Evolutionary conservation across 2,113 vertebrate species (phyloP), one percentile per base, ranked within the genome.

Genomic region (Spilogale gracilis): DNA sequence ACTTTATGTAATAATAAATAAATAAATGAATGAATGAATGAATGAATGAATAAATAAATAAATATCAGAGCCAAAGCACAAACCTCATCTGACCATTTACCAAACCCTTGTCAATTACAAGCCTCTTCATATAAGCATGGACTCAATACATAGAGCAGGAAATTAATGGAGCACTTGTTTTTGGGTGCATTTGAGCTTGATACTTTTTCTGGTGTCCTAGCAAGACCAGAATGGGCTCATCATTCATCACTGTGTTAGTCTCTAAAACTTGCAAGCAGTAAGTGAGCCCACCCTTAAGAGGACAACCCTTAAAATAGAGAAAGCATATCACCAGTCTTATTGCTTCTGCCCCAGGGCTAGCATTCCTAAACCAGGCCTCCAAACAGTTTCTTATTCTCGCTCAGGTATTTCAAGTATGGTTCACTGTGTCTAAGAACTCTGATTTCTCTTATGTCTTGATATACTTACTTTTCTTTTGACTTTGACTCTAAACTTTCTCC

Each of bases 381-480:
- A 82, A 45, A 18, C 18, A 88, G 89, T 50, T 73, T 43, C 63
- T 69, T 58, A 52, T 67, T 90, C 73, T 91, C 60, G 16, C 23
- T 88, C 82, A 83, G 6, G 23, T 81, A 38, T 90, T 86, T 58
- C 25, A 81, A 83, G 21, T 88, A 38, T 73, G 27, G 89, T 69
- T 90, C 52, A 78, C 45, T 61, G 3, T 76, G 21, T 84, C 18
- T 92, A 89, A 13, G 78, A 56, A 54, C 38, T 91, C 76, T 58
- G 30, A 88, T 9, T 2, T 76, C 27, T 94, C 81, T 79, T 65
- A 88, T n/a, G 48, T 90, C 71, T 50, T 76, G 1, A 78, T 21
- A 5, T 63, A 96, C 20, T 67, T 74, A 48, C 45, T 94, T 94
- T 91, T 71, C n/a, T 88, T 91, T 69, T 95, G 69, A 87, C 25